Conservation (phyloP, 2,797 vertebrate genomes). For the Clarias fuscus region DNA sequence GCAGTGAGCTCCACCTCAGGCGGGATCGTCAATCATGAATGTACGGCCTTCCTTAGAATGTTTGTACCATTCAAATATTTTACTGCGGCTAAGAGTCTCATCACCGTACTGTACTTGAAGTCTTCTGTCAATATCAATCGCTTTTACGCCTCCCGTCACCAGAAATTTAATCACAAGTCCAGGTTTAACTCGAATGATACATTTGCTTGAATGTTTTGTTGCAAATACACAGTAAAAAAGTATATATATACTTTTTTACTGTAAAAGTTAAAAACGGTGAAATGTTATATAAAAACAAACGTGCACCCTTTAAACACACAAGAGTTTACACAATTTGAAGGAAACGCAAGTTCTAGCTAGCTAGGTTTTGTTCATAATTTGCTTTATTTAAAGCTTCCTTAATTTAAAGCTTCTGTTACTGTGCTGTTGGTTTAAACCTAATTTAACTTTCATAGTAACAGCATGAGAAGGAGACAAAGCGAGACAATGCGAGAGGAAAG, state of each 20-base stretch:
- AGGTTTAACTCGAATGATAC: no score
- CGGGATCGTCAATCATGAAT: no score
- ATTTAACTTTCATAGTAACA: background rate
- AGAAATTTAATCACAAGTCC: no score
- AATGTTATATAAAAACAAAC: no score
- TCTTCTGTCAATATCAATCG: no score
- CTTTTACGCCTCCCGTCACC: no score
- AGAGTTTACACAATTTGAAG: background rate
- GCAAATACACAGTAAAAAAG: background rate
- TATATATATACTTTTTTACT: background rate
- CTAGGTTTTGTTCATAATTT: background rate
- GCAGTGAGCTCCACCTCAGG: no score
- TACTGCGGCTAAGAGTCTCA: no score
- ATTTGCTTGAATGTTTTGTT: background rate
- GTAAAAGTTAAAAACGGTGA: background rate
- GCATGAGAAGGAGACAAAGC: slow-evolving; percentile 16
- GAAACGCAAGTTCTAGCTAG: background rate
- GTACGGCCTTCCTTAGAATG: no score
- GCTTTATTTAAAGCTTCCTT: background rate
- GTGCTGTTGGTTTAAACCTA: background rate
- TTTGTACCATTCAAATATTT: no score
- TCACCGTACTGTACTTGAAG: no score
- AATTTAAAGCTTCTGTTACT: background rate
- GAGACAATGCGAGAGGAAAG: background rate
- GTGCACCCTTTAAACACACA: background rate